Conservation (phyloP, 2,888 invertebrate genomes). For the Netelia fuscicornis region DNA sequence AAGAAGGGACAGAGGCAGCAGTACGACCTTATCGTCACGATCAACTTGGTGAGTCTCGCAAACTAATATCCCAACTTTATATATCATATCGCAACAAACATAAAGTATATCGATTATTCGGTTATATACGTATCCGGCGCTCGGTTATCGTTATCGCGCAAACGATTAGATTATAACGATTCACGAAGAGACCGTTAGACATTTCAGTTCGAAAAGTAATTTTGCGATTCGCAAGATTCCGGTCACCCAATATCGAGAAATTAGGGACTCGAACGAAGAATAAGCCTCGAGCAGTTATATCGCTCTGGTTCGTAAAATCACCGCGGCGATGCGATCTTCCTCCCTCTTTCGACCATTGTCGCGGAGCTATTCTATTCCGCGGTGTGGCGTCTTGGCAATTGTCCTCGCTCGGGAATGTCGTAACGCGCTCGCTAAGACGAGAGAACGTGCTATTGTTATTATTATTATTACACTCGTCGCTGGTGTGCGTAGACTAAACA, state of each 20-base stretch:
- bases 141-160: not conserved
- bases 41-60: constrained; percentile 90
- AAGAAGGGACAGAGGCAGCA: constrained; percentile 93
- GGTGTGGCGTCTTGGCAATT: constrained; percentile 59
- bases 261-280: too few relatives aligned
- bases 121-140: not conserved
- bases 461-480: too few relatives aligned
- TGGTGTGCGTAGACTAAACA: too few relatives aligned
- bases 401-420: constrained; percentile 46
- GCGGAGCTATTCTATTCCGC: constrained; percentile 33
- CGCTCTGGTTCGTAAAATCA: constrained; percentile 6
- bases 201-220: not conserved
- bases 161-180: constrained; percentile 30
- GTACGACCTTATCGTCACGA: constrained; percentile 93
- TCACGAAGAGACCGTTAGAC: not conserved
- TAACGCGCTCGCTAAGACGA: constrained; percentile 34
- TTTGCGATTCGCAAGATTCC: not conserved
- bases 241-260: too few relatives aligned
- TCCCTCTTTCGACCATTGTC: constrained; percentile 29
- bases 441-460: not conserved
- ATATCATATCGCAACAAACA: constrained; percentile 7
- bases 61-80: constrained; percentile 23
- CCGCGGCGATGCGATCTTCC: not conserved
- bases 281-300: not conserved
- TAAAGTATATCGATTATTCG: not conserved